Evolutionary conservation across 2,797 vertebrate genomes (phyloP).

Genomic region (Buceros bicornis): DNA sequence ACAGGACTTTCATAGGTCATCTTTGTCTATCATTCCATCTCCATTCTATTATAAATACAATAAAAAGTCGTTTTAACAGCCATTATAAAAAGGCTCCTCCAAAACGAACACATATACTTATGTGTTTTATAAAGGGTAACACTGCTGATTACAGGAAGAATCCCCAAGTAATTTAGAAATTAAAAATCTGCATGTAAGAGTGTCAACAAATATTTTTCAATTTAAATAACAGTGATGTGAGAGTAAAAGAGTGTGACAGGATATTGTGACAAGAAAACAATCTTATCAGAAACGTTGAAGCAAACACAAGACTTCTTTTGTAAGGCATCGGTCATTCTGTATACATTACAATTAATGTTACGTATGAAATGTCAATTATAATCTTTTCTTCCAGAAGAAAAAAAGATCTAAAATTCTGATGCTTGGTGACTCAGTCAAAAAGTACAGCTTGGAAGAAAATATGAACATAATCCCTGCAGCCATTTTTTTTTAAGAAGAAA

Average conservation of each 20-base stretch:
- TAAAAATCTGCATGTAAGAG: neutral
- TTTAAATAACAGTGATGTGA: neutral
- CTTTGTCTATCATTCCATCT: conserved; percentile 86
- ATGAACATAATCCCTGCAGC: neutral
- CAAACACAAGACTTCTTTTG: neutral
- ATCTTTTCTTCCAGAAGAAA: neutral
- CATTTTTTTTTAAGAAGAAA: neutral
- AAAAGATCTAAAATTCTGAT: neutral
- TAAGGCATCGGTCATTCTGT: neutral
- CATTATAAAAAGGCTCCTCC: neutral
- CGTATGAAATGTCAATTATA: neutral
- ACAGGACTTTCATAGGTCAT: conserved; percentile 83
- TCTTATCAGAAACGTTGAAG: neutral
- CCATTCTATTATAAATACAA: conserved; percentile 75
- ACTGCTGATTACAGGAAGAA: neutral
- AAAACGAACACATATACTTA: neutral
- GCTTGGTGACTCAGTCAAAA: neutral
- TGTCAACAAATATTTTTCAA: neutral
- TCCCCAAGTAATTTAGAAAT: neutral
- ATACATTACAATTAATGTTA: neutral
- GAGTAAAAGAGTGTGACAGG: neutral
- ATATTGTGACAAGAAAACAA: neutral
- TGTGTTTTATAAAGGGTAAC: neutral
- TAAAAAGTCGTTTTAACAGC: neutral
- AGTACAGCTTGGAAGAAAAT: neutral